phyloP scores from a whole-genome alignment of 2,888 invertebrate genomes.

The Chrysolina haemoptera region DNA sequence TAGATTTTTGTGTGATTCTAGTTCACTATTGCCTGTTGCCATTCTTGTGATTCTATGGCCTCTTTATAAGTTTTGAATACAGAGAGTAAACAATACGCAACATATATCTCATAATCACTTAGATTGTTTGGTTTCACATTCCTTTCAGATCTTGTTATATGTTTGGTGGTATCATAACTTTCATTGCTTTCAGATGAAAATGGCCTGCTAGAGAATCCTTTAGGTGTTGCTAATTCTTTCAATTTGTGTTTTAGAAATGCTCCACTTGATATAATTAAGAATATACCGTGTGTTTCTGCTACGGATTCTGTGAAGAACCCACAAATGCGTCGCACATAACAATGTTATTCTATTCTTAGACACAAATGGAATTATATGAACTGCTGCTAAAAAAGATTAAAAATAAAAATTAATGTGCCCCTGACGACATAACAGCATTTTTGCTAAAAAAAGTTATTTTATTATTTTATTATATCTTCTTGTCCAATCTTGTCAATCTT shows the following conservation, averaged over 20 bases:
- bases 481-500: too few species aligned
- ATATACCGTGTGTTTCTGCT: too few species aligned
- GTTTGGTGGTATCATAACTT: neutral
- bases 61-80: constrained; percentile 9
- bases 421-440: too few species aligned
- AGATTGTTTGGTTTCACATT: neutral
- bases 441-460: too few species aligned
- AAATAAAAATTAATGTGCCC: too few species aligned
- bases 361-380: too few species aligned
- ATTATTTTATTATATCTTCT: too few species aligned
- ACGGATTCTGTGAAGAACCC: too few species aligned
- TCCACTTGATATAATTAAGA: neutral
- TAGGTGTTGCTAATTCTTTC: constrained; percentile 1
- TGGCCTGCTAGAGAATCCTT: neutral
- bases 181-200: too few species aligned
- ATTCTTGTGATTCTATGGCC: constrained; percentile 1
- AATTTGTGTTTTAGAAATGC: neutral
- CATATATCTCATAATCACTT: neutral
- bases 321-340: too few species aligned
- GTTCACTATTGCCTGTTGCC: constrained; percentile 17
- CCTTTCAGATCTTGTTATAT: neutral
- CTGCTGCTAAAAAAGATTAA: too few species aligned
- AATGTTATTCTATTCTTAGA: too few species aligned
- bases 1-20: constrained; percentile 6
- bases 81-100: neutral